These are phyloP conservation scores for Albula goreensis DNA, from an alignment of 2,113 vertebrate species.

Conservation along the genomic window DNA sequence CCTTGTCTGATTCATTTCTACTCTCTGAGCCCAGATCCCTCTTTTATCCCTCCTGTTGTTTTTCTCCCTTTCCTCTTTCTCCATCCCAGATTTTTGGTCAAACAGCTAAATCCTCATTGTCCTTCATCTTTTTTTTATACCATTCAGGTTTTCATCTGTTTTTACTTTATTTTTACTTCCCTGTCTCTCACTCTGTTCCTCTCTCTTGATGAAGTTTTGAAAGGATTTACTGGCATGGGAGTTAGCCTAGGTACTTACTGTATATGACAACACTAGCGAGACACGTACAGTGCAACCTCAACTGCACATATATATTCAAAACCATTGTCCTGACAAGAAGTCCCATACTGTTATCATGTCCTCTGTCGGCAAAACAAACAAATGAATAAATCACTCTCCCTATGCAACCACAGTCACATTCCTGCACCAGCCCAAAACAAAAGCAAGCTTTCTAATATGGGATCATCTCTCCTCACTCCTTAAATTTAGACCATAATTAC, in stretches of 20 bases:
- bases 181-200: background rate
- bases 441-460: conserved; percentile 15
- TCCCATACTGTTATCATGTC: background rate
- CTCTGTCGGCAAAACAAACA: conserved; percentile 1
- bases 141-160: background rate
- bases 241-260: background rate
- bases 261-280: background rate
- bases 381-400: background rate
- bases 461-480: background rate
- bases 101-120: background rate
- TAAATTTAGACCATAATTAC: conserved; percentile 20
- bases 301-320: background rate
- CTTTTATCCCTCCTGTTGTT: background rate
- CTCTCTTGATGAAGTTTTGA: background rate
- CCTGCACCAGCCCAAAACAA: conserved; percentile 9
- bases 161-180: background rate
- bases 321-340: background rate
- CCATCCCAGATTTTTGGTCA: background rate
- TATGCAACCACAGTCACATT: background rate
- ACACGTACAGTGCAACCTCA: background rate
- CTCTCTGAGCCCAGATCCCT: too few relatives aligned
- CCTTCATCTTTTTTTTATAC: background rate
- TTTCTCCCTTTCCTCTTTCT: background rate
- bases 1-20: background rate
- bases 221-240: background rate